Percentiles rank a stretch among this genome's conserved stretches.
These are phyloP conservation scores for Pachypanchax playfairii DNA, from an alignment of 2,113 vertebrate genomes.

Conservation along the genomic window DNA sequence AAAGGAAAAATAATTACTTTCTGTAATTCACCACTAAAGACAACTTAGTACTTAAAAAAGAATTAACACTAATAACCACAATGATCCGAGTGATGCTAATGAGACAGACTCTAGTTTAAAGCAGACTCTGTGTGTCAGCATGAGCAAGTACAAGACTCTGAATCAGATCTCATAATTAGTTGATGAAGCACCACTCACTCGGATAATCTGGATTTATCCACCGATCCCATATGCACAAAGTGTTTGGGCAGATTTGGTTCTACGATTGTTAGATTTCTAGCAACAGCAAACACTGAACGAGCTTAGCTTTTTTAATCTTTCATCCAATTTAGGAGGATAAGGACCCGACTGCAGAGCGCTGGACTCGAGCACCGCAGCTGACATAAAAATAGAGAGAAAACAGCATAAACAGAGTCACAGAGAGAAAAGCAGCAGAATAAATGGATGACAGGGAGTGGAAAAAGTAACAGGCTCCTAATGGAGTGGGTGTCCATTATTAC, in stretches of 20 bases:
- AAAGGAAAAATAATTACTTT: no score
- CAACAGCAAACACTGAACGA: slow-evolving; percentile 37
- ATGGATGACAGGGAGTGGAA: slow-evolving; percentile 51
- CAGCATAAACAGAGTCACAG: slow-evolving; percentile 20
- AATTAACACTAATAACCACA: background rate
- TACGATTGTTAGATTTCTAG: slow-evolving; percentile 43
- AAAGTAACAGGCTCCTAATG: slow-evolving; percentile 57
- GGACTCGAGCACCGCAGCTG: slow-evolving; percentile 17
- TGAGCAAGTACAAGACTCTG: slow-evolving; percentile 18
- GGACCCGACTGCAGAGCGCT: slow-evolving; percentile 33
- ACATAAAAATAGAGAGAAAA: slow-evolving; percentile 41
- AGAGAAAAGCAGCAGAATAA: slow-evolving; percentile 26
- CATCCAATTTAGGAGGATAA: slow-evolving; percentile 60
- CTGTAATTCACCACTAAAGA: no score
- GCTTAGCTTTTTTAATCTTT: slow-evolving; percentile 61
- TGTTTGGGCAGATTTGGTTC: slow-evolving; percentile 16
- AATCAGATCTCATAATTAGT: slow-evolving; percentile 42
- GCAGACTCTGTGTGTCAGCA: no score
- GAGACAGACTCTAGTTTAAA: no score
- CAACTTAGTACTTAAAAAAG: no score
- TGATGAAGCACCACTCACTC: slow-evolving; percentile 25
- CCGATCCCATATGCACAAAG: slow-evolving; percentile 30
- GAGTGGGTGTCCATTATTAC: slow-evolving; percentile 63
- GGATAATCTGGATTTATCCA: slow-evolving; percentile 52
- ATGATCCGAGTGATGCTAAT: slow-evolving; percentile 19